Evolutionary conservation across 2,113 vertebrate genomes (phyloP), one percentile per base, ranked within the genome.

Genomic region (Cariama cristata): DNA sequence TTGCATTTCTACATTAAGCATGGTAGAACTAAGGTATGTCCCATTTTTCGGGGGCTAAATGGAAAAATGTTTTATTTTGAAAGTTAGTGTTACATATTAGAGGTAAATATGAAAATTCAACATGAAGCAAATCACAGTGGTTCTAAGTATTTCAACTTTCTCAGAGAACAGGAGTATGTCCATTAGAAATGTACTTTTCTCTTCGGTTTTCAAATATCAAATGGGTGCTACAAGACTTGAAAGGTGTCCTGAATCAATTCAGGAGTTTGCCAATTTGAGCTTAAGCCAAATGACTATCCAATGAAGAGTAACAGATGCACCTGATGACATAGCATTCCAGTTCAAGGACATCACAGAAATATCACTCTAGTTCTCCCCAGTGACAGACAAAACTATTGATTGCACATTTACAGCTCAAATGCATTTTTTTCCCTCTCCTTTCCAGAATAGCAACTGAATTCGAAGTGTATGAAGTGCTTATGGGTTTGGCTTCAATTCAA

Each of bases 391-490:
- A 95, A 89, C 56, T 97, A 97, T 97, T 95, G 97, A 98, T 97
- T 96, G 95, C 49, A 82, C 96, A 86, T 97, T 98, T 97, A 79
- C 93, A 97, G 96, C 93, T 97, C 74, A 93, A 95, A 93, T 85
- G 84, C 3, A 11, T 18, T 72, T 67, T 58, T 60, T 59, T 20
- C 3, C 0, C 0, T 4, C n/a, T 53, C 47, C 90, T 84, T 95
- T 90, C 64, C 84, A 77, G 74, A 94, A 62, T 82, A 96, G 95
- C 81, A 89, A 75, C 50, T 72, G 88, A 95, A 94, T 86, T 95
- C 87, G 52, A 94, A 72, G 86, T 69, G 60, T 96, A 96, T 66
- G 64, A 95, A 90, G 90, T 94, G 33, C 38, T 68, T 91, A 55
- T 40, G 63, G 71, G 22, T 82, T 90, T 96, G 93, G 77, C 94